phyloP scores from a whole-genome alignment of 2,113 vertebrate genomes.

The Albula goreensis region DNA sequence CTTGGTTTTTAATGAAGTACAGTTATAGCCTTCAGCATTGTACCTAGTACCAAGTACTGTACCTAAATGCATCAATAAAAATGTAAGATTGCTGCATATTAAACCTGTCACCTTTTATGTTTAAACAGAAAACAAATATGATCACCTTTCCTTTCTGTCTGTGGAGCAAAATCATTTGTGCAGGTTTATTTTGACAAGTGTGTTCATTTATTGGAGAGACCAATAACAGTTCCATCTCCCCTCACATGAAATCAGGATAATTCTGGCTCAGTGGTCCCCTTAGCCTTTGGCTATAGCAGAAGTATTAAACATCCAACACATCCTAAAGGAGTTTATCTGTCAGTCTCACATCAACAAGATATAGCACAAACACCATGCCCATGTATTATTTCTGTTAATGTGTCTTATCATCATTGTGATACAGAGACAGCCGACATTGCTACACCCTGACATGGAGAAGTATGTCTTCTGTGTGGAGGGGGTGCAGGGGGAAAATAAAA shows the following conservation, averaged over 20 bases:
- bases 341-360: too few relatives aligned
- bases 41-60: too few relatives aligned
- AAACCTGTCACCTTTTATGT: background rate
- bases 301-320: background rate
- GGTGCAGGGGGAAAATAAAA: background rate
- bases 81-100: too few relatives aligned
- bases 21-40: background rate
- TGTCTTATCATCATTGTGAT: too few relatives aligned
- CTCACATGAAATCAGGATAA: background rate
- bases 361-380: too few relatives aligned
- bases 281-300: background rate
- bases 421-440: too few relatives aligned
- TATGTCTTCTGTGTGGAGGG: too few relatives aligned
- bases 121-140: conserved; percentile 13
- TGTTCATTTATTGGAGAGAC: background rate
- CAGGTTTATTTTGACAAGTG: background rate
- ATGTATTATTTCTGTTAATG: too few relatives aligned
- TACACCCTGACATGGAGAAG: too few relatives aligned
- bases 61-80: too few relatives aligned
- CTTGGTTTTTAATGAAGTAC: background rate
- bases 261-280: background rate
- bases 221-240: background rate
- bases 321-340: too few relatives aligned
- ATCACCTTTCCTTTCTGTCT: background rate
- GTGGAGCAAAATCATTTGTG: background rate